Evolutionary conservation across 92 coral and sea anemone genomes (phyloP).

Genomic region (Bergia sp.): DNA sequence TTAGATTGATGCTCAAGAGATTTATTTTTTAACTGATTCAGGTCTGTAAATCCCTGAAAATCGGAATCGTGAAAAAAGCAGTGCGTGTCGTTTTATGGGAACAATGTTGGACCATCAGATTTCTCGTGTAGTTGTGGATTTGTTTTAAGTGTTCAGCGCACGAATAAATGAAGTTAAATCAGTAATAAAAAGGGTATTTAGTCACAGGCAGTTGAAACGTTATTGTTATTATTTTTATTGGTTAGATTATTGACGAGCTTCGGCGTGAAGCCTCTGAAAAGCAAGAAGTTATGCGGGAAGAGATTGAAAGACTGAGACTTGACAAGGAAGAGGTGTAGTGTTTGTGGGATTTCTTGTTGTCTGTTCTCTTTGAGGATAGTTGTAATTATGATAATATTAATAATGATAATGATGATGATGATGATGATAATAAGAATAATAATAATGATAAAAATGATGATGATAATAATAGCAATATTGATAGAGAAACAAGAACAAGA

Average conservation of each 20-base stretch:
- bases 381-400: no score
- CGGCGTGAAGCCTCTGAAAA: constrained; percentile 41
- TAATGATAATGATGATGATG: no score
- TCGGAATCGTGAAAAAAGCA: no score
- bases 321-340: constrained; percentile 35
- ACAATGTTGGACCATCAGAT: no score
- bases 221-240: not conserved
- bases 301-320: constrained; percentile 27
- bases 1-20: no score
- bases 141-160: not conserved
- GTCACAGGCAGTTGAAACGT: no score
- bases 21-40: no score
- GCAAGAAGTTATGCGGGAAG: constrained; percentile 34
- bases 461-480: not conserved
- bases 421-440: not conserved
- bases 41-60: no score
- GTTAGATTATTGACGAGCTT: constrained; percentile 30
- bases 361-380: not conserved
- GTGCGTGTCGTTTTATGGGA: no score
- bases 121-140: not conserved
- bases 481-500: not conserved
- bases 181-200: not conserved
- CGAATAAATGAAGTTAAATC: not conserved
- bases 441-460: not conserved
- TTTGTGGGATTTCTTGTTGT: not conserved